Evolutionary conservation across 1,140 invertebrate species (phyloP).

Genomic region (Meloidogyne chitwoodi): DNA sequence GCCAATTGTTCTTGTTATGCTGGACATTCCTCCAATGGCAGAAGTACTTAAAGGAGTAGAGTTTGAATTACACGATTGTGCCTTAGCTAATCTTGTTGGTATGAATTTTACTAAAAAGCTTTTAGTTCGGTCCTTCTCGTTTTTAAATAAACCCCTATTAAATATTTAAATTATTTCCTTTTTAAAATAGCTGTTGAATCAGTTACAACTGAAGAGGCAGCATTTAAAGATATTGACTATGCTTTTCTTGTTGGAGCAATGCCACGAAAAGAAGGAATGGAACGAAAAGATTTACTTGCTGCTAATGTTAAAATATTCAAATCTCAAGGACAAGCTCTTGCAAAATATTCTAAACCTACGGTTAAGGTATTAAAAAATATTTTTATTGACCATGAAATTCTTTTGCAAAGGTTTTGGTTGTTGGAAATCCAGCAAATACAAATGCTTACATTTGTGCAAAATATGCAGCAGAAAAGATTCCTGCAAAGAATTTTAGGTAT

Average conservation of each 20-base stretch:
- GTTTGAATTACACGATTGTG: constrained; percentile 93
- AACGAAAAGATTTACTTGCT: constrained; percentile 87
- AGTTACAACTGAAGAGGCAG: constrained; percentile 78
- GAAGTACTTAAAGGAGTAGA: constrained; percentile 88
- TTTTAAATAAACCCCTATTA: no score
- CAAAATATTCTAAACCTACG: constrained; percentile 85
- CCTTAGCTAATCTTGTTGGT: constrained; percentile 77
- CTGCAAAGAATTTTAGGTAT: constrained; percentile 81
- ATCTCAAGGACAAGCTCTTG: constrained; percentile 81
- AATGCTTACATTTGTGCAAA: constrained; percentile 87
- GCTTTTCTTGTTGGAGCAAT: constrained; percentile 98
- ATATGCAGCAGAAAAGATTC: constrained; percentile 94
- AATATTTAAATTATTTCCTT: no score
- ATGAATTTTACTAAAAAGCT: no score
- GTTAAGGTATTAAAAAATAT: constrained; percentile 74
- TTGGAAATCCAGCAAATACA: constrained; percentile 98
- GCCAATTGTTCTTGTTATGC: constrained; percentile 79
- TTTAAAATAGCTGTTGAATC: constrained; percentile 79
- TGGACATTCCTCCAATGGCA: constrained; percentile 94
- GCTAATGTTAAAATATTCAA: constrained; percentile 99
- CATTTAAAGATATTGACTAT: constrained; percentile 90
- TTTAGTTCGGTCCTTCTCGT: no score
- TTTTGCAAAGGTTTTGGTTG: constrained; percentile 71
- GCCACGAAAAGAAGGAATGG: constrained; percentile 97
- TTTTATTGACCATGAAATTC: background rate